Conservation (phyloP, 2,113 vertebrate species). For the Crypturellus undulatus region DNA sequence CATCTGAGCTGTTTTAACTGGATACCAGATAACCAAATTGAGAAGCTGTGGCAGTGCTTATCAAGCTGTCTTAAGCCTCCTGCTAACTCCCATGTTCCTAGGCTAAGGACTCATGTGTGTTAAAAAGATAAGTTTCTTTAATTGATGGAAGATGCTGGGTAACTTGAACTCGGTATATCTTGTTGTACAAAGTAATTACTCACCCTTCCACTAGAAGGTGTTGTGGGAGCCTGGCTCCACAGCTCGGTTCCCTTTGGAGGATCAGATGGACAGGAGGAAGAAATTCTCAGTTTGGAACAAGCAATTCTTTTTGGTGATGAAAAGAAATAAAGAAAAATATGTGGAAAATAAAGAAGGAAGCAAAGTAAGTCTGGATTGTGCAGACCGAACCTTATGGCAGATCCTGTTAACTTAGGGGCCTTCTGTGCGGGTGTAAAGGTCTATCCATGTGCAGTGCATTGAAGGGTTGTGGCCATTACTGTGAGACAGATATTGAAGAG, state of each 20-base stretch:
- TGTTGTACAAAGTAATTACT: slow-evolving; percentile 39
- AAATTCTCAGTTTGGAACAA: slow-evolving; percentile 21
- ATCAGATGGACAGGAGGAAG: slow-evolving; percentile 40
- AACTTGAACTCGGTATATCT: slow-evolving; percentile 47
- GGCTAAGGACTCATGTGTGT: not conserved
- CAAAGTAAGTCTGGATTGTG: slow-evolving; percentile 60
- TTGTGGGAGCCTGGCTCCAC: slow-evolving; percentile 10
- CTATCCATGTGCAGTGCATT: slow-evolving; percentile 26
- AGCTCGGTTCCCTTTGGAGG: not conserved
- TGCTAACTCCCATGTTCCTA: not conserved
- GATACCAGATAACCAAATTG: not conserved
- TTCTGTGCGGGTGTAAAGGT: slow-evolving; percentile 53
- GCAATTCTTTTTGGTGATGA: slow-evolving; percentile 14
- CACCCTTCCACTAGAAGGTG: not conserved
- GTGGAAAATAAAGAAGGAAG: not conserved
- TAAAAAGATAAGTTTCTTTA: slow-evolving; percentile 24
- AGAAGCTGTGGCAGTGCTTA: not conserved
- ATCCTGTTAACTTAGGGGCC: slow-evolving; percentile 40
- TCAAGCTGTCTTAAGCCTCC: not conserved
- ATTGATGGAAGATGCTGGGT: slow-evolving; percentile 18
- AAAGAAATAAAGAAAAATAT: not conserved
- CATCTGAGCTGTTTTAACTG: not conserved
- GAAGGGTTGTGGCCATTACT: not conserved
- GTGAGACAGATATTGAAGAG: not conserved
- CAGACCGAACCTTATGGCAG: not conserved